Base-by-base conservation (phyloP, 2,888 invertebrate genomes). In the Perdita meconis region DNA sequence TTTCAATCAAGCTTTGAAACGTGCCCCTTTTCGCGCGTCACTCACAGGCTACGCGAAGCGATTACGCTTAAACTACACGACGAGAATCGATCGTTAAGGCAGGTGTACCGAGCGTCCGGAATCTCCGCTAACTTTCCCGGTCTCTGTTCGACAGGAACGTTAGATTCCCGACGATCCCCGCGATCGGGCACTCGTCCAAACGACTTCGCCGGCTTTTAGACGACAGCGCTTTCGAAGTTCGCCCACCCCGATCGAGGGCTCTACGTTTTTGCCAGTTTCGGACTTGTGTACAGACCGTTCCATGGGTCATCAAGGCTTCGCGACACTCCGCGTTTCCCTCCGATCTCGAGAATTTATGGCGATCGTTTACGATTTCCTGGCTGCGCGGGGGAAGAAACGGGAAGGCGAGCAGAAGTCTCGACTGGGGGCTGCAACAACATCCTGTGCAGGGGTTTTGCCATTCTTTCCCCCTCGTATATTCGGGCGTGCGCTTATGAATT, bases 121-220 rank as follows among this genome's bases (percentile, higher is more conserved):
- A 57, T 66, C 57, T 12, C 10, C 8, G 57, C 30, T 42, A 47
- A 59, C 47, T 47, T 70, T 70, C 47, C 38, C 65, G 55, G 36
- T 36, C 16, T 55, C 34, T 42, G 30, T 56, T 26, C 47, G 36
- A 22, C 36, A 47, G 24, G n/a, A 59, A 59, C 26, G 66, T 59
- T 59, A 16, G 47, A 44, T 59, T 59, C 26, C 24, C 24, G 47
- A 13, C 51, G 67, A 40, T 51, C 22, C 44, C 19, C 8, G 34
- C 56, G 70, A 70, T 64, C 64, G 70, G 64, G 64, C 64, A 64
- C 24, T 22, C 56, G 47, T 64, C 64, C 70, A 70, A 70, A 70
- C 70, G 64, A 56, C 64, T 56, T 56, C 19, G 64, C 38, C 16
- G 16, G 47, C 64, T 64, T 47, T 70, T 30, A 67, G 59, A 67